Conservation (phyloP, 1,140 invertebrate genomes). For the Eriosoma lanigerum region DNA sequence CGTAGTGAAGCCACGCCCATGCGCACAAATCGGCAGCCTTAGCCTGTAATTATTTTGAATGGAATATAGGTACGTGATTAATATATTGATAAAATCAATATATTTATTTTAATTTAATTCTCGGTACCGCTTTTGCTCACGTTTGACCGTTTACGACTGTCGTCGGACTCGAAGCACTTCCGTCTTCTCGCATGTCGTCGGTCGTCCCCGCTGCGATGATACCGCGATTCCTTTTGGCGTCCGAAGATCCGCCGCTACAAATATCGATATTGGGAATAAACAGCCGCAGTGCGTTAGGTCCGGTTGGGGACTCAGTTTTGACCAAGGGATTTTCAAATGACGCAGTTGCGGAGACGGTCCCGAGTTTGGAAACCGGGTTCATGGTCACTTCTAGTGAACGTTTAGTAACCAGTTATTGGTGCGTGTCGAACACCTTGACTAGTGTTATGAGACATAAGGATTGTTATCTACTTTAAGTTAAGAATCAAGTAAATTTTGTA, state of each 20-base stretch:
- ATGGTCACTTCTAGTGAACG: constrained; percentile 61
- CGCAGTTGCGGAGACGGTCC: too few species aligned
- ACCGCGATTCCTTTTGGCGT: constrained; percentile 15
- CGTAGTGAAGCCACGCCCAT: too few species aligned
- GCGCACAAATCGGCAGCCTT: too few species aligned
- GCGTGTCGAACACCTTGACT: constrained; percentile 62
- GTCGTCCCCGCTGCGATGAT: neutral
- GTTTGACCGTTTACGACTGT: constrained; percentile 28
- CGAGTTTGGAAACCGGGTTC: constrained; percentile 59
- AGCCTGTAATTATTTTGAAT: too few species aligned
- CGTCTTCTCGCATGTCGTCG: neutral
- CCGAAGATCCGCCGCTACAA: neutral
- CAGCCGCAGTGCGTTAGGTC: constrained; percentile 61
- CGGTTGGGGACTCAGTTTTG: constrained; percentile 60
- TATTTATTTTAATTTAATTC: too few species aligned
- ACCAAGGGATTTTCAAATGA: neutral
- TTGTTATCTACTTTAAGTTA: too few species aligned
- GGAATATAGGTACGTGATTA: too few species aligned
- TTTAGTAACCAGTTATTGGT: constrained; percentile 62
- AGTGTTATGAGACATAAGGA: too few species aligned
- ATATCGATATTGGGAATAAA: constrained; percentile 64
- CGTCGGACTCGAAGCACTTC: neutral
- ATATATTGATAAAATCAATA: too few species aligned
- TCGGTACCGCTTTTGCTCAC: too few species aligned
- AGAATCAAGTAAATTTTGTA: too few species aligned